phyloP scores from a whole-genome alignment of 2,888 invertebrate genomes.

The Eupsilia transversa region DNA sequence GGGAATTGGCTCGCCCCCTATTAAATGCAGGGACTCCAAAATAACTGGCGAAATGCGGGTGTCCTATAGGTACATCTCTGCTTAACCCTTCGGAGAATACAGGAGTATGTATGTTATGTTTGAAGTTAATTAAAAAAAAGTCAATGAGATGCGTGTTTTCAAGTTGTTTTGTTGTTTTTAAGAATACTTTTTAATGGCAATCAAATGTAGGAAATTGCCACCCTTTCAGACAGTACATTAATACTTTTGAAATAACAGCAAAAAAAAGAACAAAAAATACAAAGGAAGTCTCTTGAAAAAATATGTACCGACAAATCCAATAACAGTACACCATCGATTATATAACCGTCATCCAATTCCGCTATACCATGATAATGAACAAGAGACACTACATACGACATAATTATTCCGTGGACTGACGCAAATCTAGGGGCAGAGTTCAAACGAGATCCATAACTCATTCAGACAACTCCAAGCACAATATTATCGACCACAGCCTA shows the following conservation, averaged over 20 bases:
- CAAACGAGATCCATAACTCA: constrained; percentile 86
- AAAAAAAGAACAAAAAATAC: background rate
- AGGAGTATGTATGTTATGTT: background rate
- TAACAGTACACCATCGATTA: constrained; percentile 24
- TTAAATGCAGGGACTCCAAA: background rate
- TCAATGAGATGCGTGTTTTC: background rate
- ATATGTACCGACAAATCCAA: background rate
- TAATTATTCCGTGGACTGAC: constrained; percentile 87
- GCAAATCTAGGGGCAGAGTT: constrained; percentile 83
- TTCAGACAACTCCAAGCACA: constrained; percentile 72
- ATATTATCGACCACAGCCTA: constrained; percentile 73
- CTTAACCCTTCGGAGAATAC: background rate
- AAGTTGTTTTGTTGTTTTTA: background rate
- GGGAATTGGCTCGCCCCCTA: background rate
- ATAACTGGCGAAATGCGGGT: background rate
- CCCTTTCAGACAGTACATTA: background rate
- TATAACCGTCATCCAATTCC: constrained; percentile 51
- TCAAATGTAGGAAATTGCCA: background rate
- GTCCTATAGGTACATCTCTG: background rate
- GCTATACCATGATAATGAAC: constrained; percentile 76
- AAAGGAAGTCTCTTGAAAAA: accelerated
- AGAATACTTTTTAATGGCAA: background rate
- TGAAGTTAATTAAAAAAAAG: background rate
- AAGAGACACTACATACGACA: constrained; percentile 80
- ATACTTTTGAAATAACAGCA: background rate